phyloP scores from a whole-genome alignment of 2,888 invertebrate species.

The Sphaeridia pumilis region DNA sequence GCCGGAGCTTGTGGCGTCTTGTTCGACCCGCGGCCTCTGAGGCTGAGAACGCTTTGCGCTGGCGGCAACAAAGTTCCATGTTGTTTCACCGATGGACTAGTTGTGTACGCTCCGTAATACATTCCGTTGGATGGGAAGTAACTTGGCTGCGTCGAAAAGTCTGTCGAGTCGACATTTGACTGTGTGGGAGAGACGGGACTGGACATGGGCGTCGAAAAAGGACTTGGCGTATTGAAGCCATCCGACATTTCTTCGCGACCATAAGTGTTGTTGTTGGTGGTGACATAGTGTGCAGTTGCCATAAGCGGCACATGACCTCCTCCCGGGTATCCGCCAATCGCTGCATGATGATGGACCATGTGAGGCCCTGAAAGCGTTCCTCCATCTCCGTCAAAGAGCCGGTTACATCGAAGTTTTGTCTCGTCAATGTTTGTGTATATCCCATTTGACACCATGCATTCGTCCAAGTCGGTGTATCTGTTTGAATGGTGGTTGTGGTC shows the following conservation, averaged over 20 bases:
- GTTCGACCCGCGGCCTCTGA: no score
- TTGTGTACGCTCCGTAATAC: no score
- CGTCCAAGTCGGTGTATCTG: conserved; percentile 12
- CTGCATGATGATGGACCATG: not conserved
- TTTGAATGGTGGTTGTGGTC: not conserved
- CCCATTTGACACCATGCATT: conserved; percentile 13
- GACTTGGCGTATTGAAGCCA: conserved; percentile 14
- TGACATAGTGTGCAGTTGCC: not conserved
- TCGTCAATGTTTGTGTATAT: not conserved
- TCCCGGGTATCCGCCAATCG: not conserved
- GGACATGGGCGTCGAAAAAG: conserved; percentile 16
- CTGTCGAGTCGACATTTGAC: conserved; percentile 11
- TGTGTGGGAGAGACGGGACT: conserved; percentile 16
- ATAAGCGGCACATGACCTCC: not conserved
- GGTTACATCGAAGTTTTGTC: not conserved
- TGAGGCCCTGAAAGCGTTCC: no score
- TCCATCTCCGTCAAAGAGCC: no score
- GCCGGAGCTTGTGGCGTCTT: no score
- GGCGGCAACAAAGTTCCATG: no score
- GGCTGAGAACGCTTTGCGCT: no score
- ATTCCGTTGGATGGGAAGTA: no score
- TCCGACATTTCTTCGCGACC: conserved; percentile 17
- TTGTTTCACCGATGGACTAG: no score
- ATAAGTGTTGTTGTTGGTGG: not conserved
- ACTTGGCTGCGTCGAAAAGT: no score